These are phyloP conservation scores for Apodemia hepburni DNA, from an alignment of 2,888 invertebrate species.

Conservation along the genomic window DNA sequence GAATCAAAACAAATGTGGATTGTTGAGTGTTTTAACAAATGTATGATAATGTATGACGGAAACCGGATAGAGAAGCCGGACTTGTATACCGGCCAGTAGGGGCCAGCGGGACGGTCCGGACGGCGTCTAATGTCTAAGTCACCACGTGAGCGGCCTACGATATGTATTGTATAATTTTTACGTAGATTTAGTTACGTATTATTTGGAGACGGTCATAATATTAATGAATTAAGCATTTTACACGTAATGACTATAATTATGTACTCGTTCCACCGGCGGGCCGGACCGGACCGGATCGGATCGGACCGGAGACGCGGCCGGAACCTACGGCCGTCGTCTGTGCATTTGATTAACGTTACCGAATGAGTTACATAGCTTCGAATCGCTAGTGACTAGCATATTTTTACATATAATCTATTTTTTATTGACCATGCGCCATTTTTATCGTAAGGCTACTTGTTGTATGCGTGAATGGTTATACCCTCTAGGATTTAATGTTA, in stretches of 20 bases:
- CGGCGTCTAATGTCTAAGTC: slow-evolving; percentile 55
- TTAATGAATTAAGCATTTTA: slow-evolving; percentile 68
- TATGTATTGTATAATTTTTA: slow-evolving; percentile 56
- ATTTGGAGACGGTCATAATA: slow-evolving; percentile 47
- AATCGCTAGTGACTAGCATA: slow-evolving; percentile 67
- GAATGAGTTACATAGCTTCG: slow-evolving; percentile 65
- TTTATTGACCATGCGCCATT: slow-evolving; percentile 51
- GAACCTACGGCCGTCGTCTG: slow-evolving; percentile 46
- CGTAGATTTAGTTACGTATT: slow-evolving; percentile 50
- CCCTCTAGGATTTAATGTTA: slow-evolving; percentile 45
- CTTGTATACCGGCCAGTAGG: slow-evolving; percentile 12
- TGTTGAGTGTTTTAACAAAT: not conserved
- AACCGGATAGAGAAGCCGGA: not conserved
- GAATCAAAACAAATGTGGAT: not conserved
- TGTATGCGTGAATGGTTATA: slow-evolving; percentile 41
- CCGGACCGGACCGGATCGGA: slow-evolving; percentile 32
- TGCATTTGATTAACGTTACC: slow-evolving; percentile 54
- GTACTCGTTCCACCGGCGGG: slow-evolving; percentile 36
- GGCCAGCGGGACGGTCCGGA: slow-evolving; percentile 31
- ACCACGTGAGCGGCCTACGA: slow-evolving; percentile 62
- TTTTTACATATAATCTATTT: slow-evolving; percentile 50
- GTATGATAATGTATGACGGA: not conserved
- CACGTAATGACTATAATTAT: slow-evolving; percentile 37
- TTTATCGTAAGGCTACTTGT: slow-evolving; percentile 41
- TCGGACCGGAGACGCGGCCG: slow-evolving; percentile 22